Evolutionary conservation across 2,888 invertebrate species (phyloP), one percentile per base, ranked within the genome.

Genomic region (Toxonevra muliebris): DNA sequence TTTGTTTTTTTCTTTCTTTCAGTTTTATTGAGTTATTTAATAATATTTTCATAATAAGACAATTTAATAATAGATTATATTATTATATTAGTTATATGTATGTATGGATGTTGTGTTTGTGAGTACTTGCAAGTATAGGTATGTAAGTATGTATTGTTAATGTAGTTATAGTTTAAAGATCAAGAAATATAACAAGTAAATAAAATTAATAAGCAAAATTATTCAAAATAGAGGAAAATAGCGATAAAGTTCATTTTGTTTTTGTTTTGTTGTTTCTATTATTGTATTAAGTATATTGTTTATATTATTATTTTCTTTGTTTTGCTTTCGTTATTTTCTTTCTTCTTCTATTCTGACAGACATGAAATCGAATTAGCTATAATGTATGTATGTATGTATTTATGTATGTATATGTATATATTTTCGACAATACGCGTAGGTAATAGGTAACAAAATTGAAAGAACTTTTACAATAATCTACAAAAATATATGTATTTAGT

Each of bases 371-470:
- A 30, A 30, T 30, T 30, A 30, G 30, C 7, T 30, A 30, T 30
- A 30, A 57, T 70, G 42, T 71, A 69, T 62, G 61, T 69, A 52
- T 61, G 69, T 61, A 54, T 54, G 57, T 72, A 54, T 66, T 69
- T 68, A 58, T 71, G 57, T 43, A 19, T 52, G 61, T 54, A 19
- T 62, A 62, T n/a, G n/a, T n/a, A 61, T 58, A 58, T 3, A 40
- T 30, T 55, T 13, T 45, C 10, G 20, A 57, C 45, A 64, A 57
- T 64, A 64, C 57, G 57, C 57, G 57, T 13, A 63, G 30, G 30
- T 30, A 4, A 30, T 7, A 30, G 30, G 30, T 30, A 30, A 30
- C 30, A 30, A 30, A 30, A 30, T 30, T 4, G 30, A 30, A 30
- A 30, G 30, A 30, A 30, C 30, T 30, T 30, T 7, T 30, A 30